These are phyloP conservation scores for Diorhabda sublineata DNA, from an alignment of 1,140 invertebrate genomes.

Conservation along the genomic window DNA sequence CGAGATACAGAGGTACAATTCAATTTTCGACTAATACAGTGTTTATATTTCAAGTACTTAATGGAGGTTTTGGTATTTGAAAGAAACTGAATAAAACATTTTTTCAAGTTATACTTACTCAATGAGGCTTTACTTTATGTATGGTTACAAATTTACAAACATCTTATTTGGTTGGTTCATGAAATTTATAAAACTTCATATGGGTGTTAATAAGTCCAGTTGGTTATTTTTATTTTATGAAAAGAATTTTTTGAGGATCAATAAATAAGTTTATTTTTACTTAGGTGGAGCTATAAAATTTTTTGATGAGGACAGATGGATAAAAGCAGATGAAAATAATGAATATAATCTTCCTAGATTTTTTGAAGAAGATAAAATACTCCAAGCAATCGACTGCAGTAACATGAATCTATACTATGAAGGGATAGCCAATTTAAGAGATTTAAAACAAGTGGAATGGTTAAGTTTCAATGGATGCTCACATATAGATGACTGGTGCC, in stretches of 20 bases:
- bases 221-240: no score
- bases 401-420: constrained; percentile 63
- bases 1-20: no score
- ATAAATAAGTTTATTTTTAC: not conserved
- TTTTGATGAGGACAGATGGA: constrained; percentile 54
- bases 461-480: constrained; percentile 60
- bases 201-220: no score
- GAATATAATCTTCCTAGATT: constrained; percentile 54
- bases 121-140: no score
- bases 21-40: no score
- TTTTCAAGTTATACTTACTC: no score
- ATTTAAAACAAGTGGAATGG: constrained; percentile 59
- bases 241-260: not conserved
- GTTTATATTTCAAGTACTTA: no score
- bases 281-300: constrained; percentile 64
- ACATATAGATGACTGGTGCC: constrained; percentile 71
- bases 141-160: no score
- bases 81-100: no score
- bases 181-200: no score
- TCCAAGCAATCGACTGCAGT: constrained; percentile 68
- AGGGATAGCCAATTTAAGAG: constrained; percentile 63
- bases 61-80: no score
- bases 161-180: no score
- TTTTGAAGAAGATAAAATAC: constrained; percentile 52
- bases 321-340: constrained; percentile 50